Evolutionary conservation across 2,113 vertebrate species (phyloP), one percentile per base, ranked within the genome.

Genomic region (Sceloporus undulatus): DNA sequence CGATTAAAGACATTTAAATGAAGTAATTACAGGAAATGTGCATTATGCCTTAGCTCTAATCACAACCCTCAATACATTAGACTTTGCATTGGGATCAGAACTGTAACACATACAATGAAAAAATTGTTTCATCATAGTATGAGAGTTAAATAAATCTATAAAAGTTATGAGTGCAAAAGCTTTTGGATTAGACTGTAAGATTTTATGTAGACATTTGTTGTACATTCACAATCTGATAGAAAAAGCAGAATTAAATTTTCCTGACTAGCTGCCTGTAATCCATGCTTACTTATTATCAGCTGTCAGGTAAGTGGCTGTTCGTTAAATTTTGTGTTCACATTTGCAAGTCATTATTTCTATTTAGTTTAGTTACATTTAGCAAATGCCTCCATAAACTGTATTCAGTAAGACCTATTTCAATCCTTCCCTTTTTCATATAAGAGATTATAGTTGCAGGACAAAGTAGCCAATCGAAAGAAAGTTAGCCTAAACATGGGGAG

Each of bases 91-190:
- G 59, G 59, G 18, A 62, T 62, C 59, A 14, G 14, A 62, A 62
- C 59, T 62, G 59, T 16, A 16, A 18, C 18, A 62, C 59, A 62
- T 16, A 62, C 16, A 62, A 18, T 62, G 59, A 62, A 18, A 62
- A 4, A 16, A 62, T 59, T 62, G 59, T 62, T 62, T 62, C 18
- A 62, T 62, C 18, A 18, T 62, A 2, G 4, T 62, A 62, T 62
- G 59, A 62, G 59, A 62, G 59, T 62, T 62, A 79, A 86, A 77
- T 80, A 68, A 42, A 38, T 87, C 87, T 80, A 54, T 80, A 90
- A 76, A 85, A n/a, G 70, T 59, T 85, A 59, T 34, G 54, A 77
- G 14, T 16, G 4, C 79, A 81, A 9, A 79, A 62, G 59, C 9
- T 23, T 87, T n/a, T 86, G 14, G 42, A 34, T 88, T 56, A 73